Conservation (phyloP, 2,113 vertebrate genomes). For the Megaptera novaeangliae region DNA sequence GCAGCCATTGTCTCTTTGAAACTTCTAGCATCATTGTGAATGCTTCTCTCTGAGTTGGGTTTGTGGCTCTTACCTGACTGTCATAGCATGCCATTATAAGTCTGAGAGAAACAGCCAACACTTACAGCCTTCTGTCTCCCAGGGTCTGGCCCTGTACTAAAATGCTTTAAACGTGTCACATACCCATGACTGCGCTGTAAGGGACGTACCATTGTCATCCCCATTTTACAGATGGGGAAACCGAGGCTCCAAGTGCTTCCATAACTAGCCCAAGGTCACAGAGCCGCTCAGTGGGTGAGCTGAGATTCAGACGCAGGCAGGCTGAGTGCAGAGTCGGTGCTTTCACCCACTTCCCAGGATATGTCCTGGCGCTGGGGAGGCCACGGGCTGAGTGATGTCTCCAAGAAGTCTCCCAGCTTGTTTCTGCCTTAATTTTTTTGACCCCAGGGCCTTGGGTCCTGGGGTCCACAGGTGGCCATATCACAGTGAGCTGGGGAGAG, state of each 20-base stretch:
- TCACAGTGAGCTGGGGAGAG: not conserved
- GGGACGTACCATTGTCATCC: not conserved
- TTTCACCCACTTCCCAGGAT: not conserved
- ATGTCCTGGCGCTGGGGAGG: not conserved
- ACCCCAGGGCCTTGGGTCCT: not conserved
- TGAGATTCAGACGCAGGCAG: not conserved
- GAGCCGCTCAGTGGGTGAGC: not conserved
- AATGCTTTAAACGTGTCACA: too few relatives aligned
- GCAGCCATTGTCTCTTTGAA: not conserved
- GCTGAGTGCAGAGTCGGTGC: not conserved
- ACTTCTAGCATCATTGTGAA: not conserved
- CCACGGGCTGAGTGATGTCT: accelerated
- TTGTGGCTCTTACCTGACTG: not conserved
- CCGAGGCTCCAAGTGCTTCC: not conserved
- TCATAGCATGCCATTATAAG: not conserved
- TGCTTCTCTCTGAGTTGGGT: not conserved
- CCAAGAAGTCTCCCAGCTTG: not conserved
- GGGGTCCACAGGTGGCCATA: not conserved
- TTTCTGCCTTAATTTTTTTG: not conserved
- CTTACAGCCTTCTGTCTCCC: not conserved
- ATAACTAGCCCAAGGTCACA: not conserved
- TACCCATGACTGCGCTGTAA: not conserved
- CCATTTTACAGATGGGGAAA: not conserved
- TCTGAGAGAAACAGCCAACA: not conserved
- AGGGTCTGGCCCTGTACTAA: not conserved